phyloP scores from a whole-genome alignment of 1,140 invertebrate genomes.

The Physella acuta region DNA sequence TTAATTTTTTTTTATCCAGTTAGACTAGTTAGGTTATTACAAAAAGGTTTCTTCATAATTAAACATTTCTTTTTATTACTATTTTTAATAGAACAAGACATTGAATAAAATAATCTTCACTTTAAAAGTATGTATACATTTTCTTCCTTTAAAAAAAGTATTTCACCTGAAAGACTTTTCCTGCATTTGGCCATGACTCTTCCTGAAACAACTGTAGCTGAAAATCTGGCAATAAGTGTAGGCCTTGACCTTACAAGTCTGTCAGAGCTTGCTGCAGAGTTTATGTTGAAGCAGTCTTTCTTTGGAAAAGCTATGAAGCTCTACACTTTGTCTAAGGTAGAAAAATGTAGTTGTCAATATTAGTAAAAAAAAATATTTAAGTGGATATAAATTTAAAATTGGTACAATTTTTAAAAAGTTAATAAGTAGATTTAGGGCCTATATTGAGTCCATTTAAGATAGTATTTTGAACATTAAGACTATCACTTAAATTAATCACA shows the following conservation, averaged over 20 bases:
- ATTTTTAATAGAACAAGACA: neutral
- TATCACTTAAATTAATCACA: too few relatives aligned
- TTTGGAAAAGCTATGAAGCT: constrained; percentile 71
- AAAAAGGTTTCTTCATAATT: too few relatives aligned
- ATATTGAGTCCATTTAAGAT: too few relatives aligned
- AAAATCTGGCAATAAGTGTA: constrained; percentile 55
- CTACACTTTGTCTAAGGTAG: constrained; percentile 73
- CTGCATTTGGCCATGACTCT: constrained; percentile 67
- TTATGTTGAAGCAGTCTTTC: constrained; percentile 68
- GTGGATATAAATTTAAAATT: too few relatives aligned
- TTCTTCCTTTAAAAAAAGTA: constrained; percentile 54
- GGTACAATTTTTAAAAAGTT: too few relatives aligned
- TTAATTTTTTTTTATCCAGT: too few relatives aligned
- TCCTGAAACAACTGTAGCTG: constrained; percentile 53
- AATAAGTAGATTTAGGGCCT: too few relatives aligned
- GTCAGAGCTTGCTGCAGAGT: constrained; percentile 74
- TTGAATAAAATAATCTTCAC: too few relatives aligned
- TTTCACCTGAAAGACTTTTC: constrained; percentile 70
- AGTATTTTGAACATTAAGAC: too few relatives aligned
- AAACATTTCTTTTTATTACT: neutral
- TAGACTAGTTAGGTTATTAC: too few relatives aligned
- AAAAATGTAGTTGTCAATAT: too few relatives aligned
- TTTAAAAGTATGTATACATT: neutral
- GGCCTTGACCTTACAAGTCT: constrained; percentile 70
- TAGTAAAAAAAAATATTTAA: too few relatives aligned